Base-by-base conservation (phyloP, 2,888 invertebrate genomes). In the Tinea semifulvella region DNA sequence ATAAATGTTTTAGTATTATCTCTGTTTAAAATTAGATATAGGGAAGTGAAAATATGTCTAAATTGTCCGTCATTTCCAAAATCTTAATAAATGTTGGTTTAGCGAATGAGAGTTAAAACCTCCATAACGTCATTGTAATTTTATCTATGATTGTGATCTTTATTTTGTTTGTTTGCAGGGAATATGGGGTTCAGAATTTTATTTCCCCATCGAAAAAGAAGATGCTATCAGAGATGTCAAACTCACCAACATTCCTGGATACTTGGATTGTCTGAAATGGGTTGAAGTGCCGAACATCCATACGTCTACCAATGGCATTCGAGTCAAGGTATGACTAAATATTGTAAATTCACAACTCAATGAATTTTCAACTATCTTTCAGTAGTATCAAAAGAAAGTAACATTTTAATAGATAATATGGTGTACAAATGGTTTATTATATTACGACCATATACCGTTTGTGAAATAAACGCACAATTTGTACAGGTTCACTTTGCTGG, bases 401-500 rank as follows among this genome's bases (percentile, higher is more conserved):
- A n/a, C n/a, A n/a, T n/a, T n/a, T n/a, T n/a, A n/a, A n/a, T n/a
- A n/a, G n/a, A n/a, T n/a, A n/a, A n/a, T n/a, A n/a, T n/a, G n/a
- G n/a, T n/a, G n/a, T n/a, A n/a, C n/a, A n/a, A n/a, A n/a, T n/a
- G n/a, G n/a, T n/a, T n/a, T n/a, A n/a, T n/a, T n/a, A n/a, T n/a
- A n/a, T n/a, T n/a, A n/a, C n/a, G n/a, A n/a, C n/a, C n/a, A n/a
- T n/a, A n/a, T n/a, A n/a, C n/a, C n/a, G n/a, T n/a, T n/a, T n/a
- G n/a, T n/a, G n/a, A n/a, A n/a, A n/a, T n/a, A n/a, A n/a, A n/a
- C 8, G 25, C 8, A 22, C 5, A 22, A 5, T 22, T 22, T n/a
- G n/a, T n/a, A n/a, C n/a, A 67, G 66, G 59, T 65, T 2, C 53
- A 61, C 25, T 65, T 55, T 42, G 63, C 56, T 13, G 63, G 58